Evolutionary conservation across 2,888 invertebrate species (phyloP), one percentile per base, ranked within the genome.

Genomic region (Lysandra bellargus): DNA sequence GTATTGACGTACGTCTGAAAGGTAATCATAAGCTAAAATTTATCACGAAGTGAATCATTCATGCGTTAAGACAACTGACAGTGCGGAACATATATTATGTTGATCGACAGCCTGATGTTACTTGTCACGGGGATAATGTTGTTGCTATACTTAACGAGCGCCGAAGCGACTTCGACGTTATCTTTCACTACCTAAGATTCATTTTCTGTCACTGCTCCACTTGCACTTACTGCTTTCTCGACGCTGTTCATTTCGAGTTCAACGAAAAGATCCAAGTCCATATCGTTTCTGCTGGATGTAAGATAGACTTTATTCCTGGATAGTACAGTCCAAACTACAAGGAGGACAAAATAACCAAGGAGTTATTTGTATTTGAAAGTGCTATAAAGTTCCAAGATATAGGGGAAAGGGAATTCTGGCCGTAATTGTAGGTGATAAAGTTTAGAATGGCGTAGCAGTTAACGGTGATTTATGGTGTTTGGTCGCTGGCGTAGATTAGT

Each of bases 1-100:
- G 92, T 92, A 92, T 92, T 91, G 92, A 93, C 93, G 91, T 69
- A 69, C 86, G 91, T 91, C 91, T 93, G 93, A 93, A 93, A 94
- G 93, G 93, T 94, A 94, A 94, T 94, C 94, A 94, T 93, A 93
- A 94, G 93, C 93, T 93, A 90, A 91, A 93, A 94, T 94, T 94
- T 94, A 94, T 94, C 93, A 92, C 90, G 89, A 89, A 93, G 93
- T 94, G 94, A 94, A 94, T 94, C 94, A 93, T 92, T 94, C 94
- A 93, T 92, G 92, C 90, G 90, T 89, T 88, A 88, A 91, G 94
- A 93, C 94, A 93, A 93, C 92, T 93, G 94, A 94, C 94, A 93
- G 93, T 90, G 88, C 89, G 88, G 92, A 92, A 91, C 93, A 94
- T 94, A 94, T 90, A 93, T 94, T 94, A 93, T 90, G 92, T 91